Conservation (phyloP, 2,113 vertebrate genomes). For the Charina bottae region DNA sequence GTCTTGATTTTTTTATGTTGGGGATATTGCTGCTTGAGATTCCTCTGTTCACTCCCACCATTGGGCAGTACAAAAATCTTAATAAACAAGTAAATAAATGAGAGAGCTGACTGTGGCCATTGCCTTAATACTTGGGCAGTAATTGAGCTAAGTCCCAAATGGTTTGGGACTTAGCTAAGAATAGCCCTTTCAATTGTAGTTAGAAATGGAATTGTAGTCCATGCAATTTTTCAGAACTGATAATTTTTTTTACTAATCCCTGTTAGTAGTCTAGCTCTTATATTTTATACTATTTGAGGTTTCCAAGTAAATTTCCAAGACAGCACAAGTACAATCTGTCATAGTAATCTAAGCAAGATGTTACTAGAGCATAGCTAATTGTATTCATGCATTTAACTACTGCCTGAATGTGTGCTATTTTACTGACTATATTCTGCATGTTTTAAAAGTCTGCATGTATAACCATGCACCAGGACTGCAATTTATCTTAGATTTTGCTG, state of each 20-base stretch:
- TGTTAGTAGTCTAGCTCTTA: neutral
- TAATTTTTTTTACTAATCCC: neutral
- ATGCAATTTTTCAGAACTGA: conserved; percentile 3
- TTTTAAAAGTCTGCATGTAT: neutral
- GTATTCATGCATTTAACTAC: neutral
- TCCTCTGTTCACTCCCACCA: neutral
- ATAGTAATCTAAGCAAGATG: conserved; percentile 14
- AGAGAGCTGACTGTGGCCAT: too few relatives aligned
- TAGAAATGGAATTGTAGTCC: neutral
- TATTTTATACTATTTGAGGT: neutral
- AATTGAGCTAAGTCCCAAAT: neutral
- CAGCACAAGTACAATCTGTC: neutral
- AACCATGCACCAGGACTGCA: neutral
- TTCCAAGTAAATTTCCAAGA: neutral
- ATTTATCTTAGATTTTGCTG: conserved; percentile 2
- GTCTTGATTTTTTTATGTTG: neutral
- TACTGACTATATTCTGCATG: neutral
- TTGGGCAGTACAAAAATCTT: neutral
- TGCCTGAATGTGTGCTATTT: neutral
- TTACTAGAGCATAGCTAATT: neutral
- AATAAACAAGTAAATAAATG: neutral
- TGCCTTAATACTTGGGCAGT: neutral
- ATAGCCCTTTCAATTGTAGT: neutral
- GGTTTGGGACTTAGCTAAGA: neutral
- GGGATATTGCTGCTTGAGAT: neutral